A percentile compares a stretch with the other conserved stretches of the same genome.
These are phyloP conservation scores for Leptinotarsa rubiginosa DNA, from an alignment of 2,888 invertebrate species.

Conservation along the genomic window DNA sequence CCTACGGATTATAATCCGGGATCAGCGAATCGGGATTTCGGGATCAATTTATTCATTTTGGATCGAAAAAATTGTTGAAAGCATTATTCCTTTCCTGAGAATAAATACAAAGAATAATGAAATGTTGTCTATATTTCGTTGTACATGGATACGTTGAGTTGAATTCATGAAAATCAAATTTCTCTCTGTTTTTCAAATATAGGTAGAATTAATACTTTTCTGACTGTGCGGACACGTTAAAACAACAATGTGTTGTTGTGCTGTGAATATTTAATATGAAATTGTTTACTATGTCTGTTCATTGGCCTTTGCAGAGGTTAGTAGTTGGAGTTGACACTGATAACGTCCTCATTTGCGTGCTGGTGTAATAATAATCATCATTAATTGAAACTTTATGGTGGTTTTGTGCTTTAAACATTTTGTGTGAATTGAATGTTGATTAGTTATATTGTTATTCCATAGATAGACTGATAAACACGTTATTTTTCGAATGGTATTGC, in stretches of 20 bases:
- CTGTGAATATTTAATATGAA: not conserved
- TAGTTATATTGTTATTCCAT: not conserved
- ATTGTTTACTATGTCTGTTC: conserved; percentile 9
- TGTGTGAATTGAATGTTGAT: not conserved
- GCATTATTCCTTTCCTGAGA: no score
- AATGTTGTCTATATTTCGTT: no score
- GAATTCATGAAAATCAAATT: no score
- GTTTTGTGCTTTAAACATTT: not conserved
- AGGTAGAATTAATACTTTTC: not conserved
- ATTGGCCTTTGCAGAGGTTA: conserved; percentile 5
- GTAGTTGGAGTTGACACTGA: not conserved
- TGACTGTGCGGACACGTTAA: not conserved
- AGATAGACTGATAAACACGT: not conserved
- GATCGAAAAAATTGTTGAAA: no score
- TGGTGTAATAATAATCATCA: conserved; percentile 1
- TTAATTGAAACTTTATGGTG: conserved; percentile 1
- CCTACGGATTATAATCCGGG: no score
- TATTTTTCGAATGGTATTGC: not conserved
- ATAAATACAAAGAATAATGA: no score
- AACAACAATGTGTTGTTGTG: conserved; percentile 8
- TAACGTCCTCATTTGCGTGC: conserved; percentile 7
- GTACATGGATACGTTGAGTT: no score
- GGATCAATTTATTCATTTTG: no score
- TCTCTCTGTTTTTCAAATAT: not conserved
- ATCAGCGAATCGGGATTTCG: no score